Evolutionary conservation across 2,888 invertebrate species (phyloP).

Genomic region (Parochlus steinenii): DNA sequence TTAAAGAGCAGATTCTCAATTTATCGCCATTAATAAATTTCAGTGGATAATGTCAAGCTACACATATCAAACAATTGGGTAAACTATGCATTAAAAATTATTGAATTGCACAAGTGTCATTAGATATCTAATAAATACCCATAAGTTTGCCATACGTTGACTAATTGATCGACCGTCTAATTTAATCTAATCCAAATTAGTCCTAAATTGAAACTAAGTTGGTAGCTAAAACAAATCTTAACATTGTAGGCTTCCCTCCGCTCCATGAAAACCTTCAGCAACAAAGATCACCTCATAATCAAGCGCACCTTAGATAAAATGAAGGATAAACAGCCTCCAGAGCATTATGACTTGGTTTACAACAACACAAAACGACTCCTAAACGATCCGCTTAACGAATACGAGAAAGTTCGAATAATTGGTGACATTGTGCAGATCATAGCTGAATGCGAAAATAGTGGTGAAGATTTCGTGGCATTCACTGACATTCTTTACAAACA

Average conservation of each 20-base stretch:
- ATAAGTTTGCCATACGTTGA: too few species aligned
- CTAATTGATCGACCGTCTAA: too few species aligned
- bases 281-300: constrained; percentile 20
- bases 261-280: constrained; percentile 17
- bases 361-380: constrained; percentile 19
- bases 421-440: constrained; percentile 21
- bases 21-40: too few species aligned
- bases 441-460: constrained; percentile 18
- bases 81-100: too few species aligned
- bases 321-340: constrained; percentile 20
- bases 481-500: constrained; percentile 22
- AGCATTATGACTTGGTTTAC: constrained; percentile 20
- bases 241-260: constrained; percentile 10
- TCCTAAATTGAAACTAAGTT: too few species aligned
- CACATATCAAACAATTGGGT: too few species aligned
- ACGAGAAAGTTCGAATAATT: constrained; percentile 21
- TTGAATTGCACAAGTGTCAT: too few species aligned
- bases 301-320: constrained; percentile 20
- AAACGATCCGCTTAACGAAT: constrained; percentile 18
- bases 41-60: too few species aligned
- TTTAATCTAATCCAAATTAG: too few species aligned
- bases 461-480: constrained; percentile 21
- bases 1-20: too few species aligned
- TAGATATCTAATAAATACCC: too few species aligned
- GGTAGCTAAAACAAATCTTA: too few species aligned